These are phyloP conservation scores for Neotragus pygmaeus DNA, from an alignment of 2,113 vertebrate genomes.

Conservation along the genomic window DNA sequence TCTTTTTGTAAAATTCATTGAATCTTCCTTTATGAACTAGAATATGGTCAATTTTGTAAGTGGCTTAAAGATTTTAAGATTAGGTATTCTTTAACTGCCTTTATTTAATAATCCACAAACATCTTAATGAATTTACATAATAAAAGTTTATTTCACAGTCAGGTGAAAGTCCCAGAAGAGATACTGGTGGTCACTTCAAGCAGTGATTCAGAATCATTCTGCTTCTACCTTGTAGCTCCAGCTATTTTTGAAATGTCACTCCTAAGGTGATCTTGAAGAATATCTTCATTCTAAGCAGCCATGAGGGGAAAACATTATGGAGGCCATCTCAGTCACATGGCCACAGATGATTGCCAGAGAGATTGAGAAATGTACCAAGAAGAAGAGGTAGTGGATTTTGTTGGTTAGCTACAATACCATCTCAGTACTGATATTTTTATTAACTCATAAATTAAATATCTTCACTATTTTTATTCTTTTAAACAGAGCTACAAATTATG, in stretches of 20 bases:
- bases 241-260: neutral
- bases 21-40: neutral
- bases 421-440: neutral
- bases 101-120: neutral
- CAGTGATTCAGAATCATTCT: neutral
- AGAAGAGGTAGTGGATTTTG: neutral
- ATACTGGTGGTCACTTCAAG: neutral
- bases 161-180: neutral
- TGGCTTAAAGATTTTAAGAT: neutral
- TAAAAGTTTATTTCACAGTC: neutral
- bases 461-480: neutral
- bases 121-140: neutral
- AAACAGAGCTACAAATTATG: neutral
- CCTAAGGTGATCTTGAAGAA: neutral
- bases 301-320: no score
- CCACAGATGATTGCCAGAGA: neutral
- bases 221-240: neutral
- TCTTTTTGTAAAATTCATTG: neutral
- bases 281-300: neutral
- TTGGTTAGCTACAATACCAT: neutral
- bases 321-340: neutral
- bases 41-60: neutral
- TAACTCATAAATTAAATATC: neutral
- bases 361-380: neutral
- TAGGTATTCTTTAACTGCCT: neutral